Evolutionary conservation across 2,888 invertebrate species (phyloP).

Genomic region (Drosophila recens): DNA sequence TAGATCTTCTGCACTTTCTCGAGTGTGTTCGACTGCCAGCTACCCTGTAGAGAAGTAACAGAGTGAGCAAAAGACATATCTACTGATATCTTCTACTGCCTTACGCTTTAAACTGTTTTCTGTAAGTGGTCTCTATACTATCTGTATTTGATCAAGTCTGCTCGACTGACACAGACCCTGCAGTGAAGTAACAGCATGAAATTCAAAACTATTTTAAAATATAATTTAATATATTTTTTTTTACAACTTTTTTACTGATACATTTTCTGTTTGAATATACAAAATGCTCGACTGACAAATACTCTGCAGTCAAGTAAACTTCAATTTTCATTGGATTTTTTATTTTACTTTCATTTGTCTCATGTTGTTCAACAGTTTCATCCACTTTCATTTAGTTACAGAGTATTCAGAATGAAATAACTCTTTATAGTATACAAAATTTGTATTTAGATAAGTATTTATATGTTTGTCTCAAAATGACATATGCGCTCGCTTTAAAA

Average conservation of each 20-base stretch:
- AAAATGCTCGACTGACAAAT: background rate
- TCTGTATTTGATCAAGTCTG: background rate
- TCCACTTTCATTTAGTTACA: background rate
- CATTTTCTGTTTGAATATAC: too few species aligned
- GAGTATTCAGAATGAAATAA: slow-evolving; percentile 2
- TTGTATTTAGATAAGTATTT: slow-evolving; percentile 47
- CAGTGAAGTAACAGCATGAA: background rate
- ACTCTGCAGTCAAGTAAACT: background rate
- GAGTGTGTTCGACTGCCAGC: background rate
- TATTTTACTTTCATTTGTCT: background rate
- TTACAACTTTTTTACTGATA: background rate
- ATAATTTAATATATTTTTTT: too few species aligned
- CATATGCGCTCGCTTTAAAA: slow-evolving; percentile 56
- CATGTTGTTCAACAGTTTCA: background rate
- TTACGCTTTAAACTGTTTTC: background rate
- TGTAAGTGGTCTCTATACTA: background rate
- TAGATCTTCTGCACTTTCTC: too few species aligned
- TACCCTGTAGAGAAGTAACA: background rate
- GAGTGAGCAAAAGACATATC: too few species aligned
- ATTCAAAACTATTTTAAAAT: background rate
- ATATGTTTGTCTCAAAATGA: slow-evolving; percentile 49
- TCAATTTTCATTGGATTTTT: background rate
- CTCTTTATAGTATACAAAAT: background rate
- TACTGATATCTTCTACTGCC: background rate
- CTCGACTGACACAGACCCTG: background rate